Base-by-base conservation (phyloP, 2,888 invertebrate species). In the Cecidostiba fungosa region DNA sequence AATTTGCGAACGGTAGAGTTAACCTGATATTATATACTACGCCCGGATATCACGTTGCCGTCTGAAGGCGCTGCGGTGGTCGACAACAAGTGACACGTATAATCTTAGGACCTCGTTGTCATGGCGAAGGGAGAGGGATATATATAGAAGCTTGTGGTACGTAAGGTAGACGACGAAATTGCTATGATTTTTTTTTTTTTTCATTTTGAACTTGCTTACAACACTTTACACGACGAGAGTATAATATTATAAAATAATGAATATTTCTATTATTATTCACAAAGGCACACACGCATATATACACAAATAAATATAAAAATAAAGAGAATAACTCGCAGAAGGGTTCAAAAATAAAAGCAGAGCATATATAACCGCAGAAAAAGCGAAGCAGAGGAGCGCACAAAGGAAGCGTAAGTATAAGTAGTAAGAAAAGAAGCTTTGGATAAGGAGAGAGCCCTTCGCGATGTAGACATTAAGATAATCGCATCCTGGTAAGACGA, bases 401-500 rank as follows among this genome's bases (percentile, higher is more conserved):
- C 74, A 43, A 62, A 66, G 70, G 47, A 50, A 43, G 6, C 43
- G 43, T 43, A 23, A 16, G 54, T 32, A 50, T 66, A 69, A 70
- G 66, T 69, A 43, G 19, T 47, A 43, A 43, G 78, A 62, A 62
- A 78, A 78, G 79, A 69, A 47, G 69, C 47, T 77, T 62, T 39
- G 66, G n/a, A n/a, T n/a, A n/a, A n/a, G n/a, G 43, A 43, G 43
- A 12, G 29, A 66, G 23, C n/a, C 54, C n/a, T 39, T 66, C 70
- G 36, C 82, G 76, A 82, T 74, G 74, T 82, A 82, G 79, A 84
- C 79, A 84, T 84, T 74, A 79, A 79, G 84, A 84, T 79, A 84
- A 84, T 84, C 84, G 77, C 74, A 59, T 73, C 32, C 66, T 66
- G 66, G 66, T 66, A 66, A 66, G 36, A 39, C 32, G 36, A 72